A percentile compares a stretch with the other conserved stretches of the same genome.
phyloP scores from a whole-genome alignment of 2,113 vertebrate genomes.

The Thalassoma bifasciatum region DNA sequence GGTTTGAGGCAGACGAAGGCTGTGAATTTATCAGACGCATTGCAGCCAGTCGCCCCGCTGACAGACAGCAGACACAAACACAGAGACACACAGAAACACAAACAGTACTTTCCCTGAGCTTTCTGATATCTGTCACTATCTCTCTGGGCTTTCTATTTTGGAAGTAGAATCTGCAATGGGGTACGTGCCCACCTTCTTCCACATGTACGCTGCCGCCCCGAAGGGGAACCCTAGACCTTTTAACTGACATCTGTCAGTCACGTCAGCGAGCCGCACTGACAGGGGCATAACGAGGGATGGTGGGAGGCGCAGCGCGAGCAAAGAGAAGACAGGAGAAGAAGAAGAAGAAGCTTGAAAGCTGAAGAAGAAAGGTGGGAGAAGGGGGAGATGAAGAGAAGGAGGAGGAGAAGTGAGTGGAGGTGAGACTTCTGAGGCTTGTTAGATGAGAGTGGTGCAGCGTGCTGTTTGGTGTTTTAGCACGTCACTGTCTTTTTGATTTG shows the following conservation, averaged over 20 bases:
- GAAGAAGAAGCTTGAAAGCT: slow-evolving; percentile 54
- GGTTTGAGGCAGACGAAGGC: slow-evolving; percentile 1
- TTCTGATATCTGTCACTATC: slow-evolving; percentile 47
- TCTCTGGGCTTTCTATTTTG: slow-evolving; percentile 61
- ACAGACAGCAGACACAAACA: slow-evolving; percentile 10
- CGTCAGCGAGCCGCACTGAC: slow-evolving; percentile 55
- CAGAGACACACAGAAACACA: slow-evolving; percentile 19
- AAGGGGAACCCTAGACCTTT: slow-evolving; percentile 55
- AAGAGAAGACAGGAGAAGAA: slow-evolving; percentile 44
- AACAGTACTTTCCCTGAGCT: slow-evolving; percentile 30
- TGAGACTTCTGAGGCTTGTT: slow-evolving; percentile 77
- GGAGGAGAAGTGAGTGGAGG: slow-evolving; percentile 64
- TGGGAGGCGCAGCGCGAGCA: slow-evolving; percentile 43
- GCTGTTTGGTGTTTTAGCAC: slow-evolving; percentile 73
- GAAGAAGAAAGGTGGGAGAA: slow-evolving; percentile 61
- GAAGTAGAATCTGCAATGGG: slow-evolving; percentile 30
- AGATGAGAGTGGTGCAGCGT: slow-evolving; percentile 64
- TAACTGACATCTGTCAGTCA: slow-evolving; percentile 80
- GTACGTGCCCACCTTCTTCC: slow-evolving; percentile 23
- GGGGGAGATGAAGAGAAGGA: slow-evolving; percentile 53
- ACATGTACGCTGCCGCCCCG: slow-evolving; percentile 44
- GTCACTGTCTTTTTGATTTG: slow-evolving; percentile 77
- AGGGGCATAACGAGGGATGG: slow-evolving; percentile 61
- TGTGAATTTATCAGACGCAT: slow-evolving; percentile 3
- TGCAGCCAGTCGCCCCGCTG: slow-evolving; percentile 12